Base-by-base conservation (phyloP, 2,797 vertebrate genomes). In the Sebastes dallii region DNA sequence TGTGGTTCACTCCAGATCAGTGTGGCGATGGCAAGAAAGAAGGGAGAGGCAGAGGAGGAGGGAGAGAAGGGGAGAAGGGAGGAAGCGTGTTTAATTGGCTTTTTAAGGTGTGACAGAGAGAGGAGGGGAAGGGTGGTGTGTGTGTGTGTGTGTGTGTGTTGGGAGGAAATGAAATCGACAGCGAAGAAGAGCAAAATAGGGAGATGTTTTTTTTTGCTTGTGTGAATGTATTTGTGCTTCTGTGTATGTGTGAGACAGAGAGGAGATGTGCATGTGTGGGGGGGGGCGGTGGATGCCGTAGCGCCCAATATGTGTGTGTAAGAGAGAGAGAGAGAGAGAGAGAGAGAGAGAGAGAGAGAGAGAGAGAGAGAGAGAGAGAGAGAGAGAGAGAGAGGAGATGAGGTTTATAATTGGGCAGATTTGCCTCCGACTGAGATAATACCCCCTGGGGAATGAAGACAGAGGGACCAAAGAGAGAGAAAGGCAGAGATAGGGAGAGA, bases 381-480 rank as follows among this genome's bases (percentile, higher is more conserved):
- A 55, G 69, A 81, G 67, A 75, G 81, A 84, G 69, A 84, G 78
- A 84, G 91, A 81, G 80, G 80, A 95, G 92, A 95, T 95, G 93
- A 94, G 89, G 92, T 95, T 96, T 95, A 95, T 96, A 96, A 96
- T 96, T 96, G 95, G 94, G 89, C 91, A 94, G 94, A 96, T 96
- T 96, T 95, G 92, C 93, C 91, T 93, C 90, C 72, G 88, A 94
- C 93, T 92, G 92, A 94, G 94, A 94, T 95, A 95, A 95, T 95
- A 92, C 93, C 92, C 94, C 93, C 88, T 91, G 88, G 94, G 92
- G 94, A 94, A 90, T 80, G 86, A 90, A 91, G 88, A 88, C 83
- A 88, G 88, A 82, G 86, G 87, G 70, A 91, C 85, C 77, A 46
- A 68, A 88, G 78, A 86, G 80, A 79, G 81, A 77, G 77, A 79